Percentiles rank a stretch among this genome's conserved stretches.
phyloP scores from a whole-genome alignment of 1,140 invertebrate species.

The Drosophila ohnishii region DNA sequence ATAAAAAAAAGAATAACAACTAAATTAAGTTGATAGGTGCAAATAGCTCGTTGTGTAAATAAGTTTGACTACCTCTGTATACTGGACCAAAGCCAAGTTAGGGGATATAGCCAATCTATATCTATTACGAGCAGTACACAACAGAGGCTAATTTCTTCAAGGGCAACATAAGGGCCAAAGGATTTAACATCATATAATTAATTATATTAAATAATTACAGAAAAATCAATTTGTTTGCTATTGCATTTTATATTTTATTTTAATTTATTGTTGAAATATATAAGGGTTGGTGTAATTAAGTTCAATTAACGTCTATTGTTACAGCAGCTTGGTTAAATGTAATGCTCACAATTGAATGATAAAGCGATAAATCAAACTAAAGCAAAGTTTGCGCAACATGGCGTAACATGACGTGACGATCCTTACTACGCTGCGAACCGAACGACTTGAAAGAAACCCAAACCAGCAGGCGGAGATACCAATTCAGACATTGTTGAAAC shows the following conservation, averaged over 20 bases:
- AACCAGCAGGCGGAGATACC: conserved; percentile 4
- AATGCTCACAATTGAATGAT: conserved; percentile 33
- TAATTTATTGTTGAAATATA: conserved; percentile 31
- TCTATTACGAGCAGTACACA: too few species aligned
- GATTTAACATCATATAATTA: neutral
- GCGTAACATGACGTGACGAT: neutral
- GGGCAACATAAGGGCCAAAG: neutral
- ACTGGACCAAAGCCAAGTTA: too few species aligned
- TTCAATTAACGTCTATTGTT: conserved; percentile 42
- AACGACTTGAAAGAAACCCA: neutral
- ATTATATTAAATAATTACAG: neutral
- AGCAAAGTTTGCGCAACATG: conserved; percentile 7
- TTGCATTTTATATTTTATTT: conserved; percentile 26
- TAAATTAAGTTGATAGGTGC: too few species aligned
- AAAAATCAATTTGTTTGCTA: conserved; percentile 5
- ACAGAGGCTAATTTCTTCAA: neutral
- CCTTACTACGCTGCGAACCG: neutral
- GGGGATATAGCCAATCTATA: too few species aligned
- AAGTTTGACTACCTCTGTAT: too few species aligned
- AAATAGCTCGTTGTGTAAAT: too few species aligned
- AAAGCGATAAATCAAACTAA: conserved; percentile 35
- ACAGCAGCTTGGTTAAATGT: conserved; percentile 33
- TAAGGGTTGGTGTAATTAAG: conserved; percentile 31
- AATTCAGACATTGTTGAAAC: neutral
- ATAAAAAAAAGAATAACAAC: too few species aligned